Evolutionary conservation across 2,113 vertebrate genomes (phyloP).

Genomic region (Alexandromys fortis): DNA sequence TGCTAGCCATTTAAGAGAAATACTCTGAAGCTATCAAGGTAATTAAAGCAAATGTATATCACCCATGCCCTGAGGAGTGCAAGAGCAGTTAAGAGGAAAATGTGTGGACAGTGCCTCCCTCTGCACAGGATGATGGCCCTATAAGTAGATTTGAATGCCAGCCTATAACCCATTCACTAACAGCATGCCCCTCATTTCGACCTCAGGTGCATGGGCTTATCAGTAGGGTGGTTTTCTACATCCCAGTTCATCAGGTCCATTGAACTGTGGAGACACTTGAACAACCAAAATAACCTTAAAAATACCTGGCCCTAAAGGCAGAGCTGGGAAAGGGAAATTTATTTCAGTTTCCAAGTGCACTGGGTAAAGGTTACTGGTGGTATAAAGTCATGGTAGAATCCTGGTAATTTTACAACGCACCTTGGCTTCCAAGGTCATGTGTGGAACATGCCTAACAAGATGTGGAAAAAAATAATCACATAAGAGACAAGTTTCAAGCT

Average conservation of each 20-base stretch:
- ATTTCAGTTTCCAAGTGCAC: constrained; percentile 79
- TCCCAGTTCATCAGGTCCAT: constrained; percentile 54
- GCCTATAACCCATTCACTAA: constrained; percentile 57
- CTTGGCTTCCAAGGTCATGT: constrained; percentile 76
- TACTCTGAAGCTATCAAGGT: constrained; percentile 70
- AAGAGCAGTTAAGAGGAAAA: constrained; percentile 68
- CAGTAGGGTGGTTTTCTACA: constrained; percentile 53
- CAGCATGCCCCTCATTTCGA: constrained; percentile 46
- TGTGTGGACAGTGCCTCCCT: constrained; percentile 66
- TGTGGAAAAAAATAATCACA: constrained; percentile 79
- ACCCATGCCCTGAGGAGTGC: constrained; percentile 61
- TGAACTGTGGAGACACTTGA: constrained; percentile 72
- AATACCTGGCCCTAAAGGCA: constrained; percentile 60
- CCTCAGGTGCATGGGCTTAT: constrained; percentile 44
- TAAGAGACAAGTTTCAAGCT: constrained; percentile 70
- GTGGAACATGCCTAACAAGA: constrained; percentile 79
- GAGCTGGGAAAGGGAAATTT: constrained; percentile 72
- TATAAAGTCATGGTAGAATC: constrained; percentile 50
- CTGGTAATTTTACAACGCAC: constrained; percentile 64
- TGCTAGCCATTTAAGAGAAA: constrained; percentile 74
- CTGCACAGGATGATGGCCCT: constrained; percentile 40
- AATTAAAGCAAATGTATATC: constrained; percentile 78
- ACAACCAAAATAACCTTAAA: constrained; percentile 72
- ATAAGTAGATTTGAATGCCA: constrained; percentile 55
- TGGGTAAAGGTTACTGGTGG: constrained; percentile 52